Base-by-base conservation (phyloP, 2,113 vertebrate species). In the Bambusicola thoracicus region DNA sequence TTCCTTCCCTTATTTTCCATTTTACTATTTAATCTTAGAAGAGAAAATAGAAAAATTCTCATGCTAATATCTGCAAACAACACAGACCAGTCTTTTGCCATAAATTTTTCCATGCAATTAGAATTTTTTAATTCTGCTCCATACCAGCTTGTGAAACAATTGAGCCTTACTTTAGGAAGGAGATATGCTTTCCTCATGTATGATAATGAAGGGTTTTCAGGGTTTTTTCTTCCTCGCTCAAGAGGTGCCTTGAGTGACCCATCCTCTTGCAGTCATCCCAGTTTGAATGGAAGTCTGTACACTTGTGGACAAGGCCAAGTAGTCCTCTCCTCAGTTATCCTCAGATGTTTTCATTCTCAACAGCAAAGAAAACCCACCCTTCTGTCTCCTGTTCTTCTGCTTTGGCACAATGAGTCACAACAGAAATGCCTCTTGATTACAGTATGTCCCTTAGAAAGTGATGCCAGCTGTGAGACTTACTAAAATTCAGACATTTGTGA, bases 101-200 rank as follows among this genome's bases (percentile, higher is more conserved):
- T 90, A 92, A 96, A 94, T 56, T 70, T 76, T 93, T 89, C 91
- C 86, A 44, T 94, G 46, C 53, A 56, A 44, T 88, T 93, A 94
- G 65, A 72, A 92, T 68, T 95, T 93, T 85, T 88, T 80, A 87
- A 92, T 89, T 97, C 89, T 72, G 67, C 83, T 90, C 79, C 76
- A 67, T 96, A 67, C 70, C 92, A 97, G 69, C 61, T 96, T 8
- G 5, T 89, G 79, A 94, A 96, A 84, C 61, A 87, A 73, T 85
- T 90, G 80, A 90, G 75, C 78, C 59, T 65, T 84, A 61, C 27
- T 62, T 95, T 91, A 55, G 72, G 61, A 93, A 89, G 51, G 41
- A 91, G 24, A 36, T 1, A 6, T 34, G 13, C 62, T 95, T 95
- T 92, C 65, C 61, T 92, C 79, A 17, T 63, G 11, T 51, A 76